Evolutionary conservation across 1,140 invertebrate genomes (phyloP).

Genomic region (Papilio xuthus): DNA sequence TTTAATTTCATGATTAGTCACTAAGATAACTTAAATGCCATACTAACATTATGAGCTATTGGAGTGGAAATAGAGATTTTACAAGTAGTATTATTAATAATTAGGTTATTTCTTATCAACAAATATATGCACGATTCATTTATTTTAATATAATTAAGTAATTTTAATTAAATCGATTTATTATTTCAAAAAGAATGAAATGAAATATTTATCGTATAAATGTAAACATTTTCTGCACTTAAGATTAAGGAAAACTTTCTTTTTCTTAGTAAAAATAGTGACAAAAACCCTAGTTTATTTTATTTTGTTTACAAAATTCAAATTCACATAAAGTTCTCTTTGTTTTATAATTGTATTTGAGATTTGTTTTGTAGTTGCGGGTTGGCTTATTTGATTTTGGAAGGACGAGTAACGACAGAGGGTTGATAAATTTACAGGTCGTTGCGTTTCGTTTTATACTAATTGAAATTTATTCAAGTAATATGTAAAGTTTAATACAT

Average conservation of each 20-base stretch:
- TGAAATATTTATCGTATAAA: neutral
- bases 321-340: neutral
- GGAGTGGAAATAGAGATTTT: too few species aligned
- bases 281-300: neutral
- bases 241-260: neutral
- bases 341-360: neutral
- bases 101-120: neutral
- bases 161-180: neutral
- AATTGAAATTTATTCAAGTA: too few species aligned
- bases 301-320: neutral
- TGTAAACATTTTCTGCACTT: neutral
- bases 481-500: too few species aligned
- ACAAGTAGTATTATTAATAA: neutral
- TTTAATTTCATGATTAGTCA: too few species aligned
- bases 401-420: neutral
- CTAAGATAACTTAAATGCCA: too few species aligned
- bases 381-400: neutral
- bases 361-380: conserved; percentile 6
- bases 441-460: neutral
- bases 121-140: neutral
- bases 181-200: neutral
- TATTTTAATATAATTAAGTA: neutral
- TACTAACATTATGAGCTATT: too few species aligned
- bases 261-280: neutral
- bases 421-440: conserved; percentile 1